These are phyloP conservation scores for Procambarus virginalis DNA, from an alignment of 1,140 invertebrate species.

Conservation along the genomic window DNA sequence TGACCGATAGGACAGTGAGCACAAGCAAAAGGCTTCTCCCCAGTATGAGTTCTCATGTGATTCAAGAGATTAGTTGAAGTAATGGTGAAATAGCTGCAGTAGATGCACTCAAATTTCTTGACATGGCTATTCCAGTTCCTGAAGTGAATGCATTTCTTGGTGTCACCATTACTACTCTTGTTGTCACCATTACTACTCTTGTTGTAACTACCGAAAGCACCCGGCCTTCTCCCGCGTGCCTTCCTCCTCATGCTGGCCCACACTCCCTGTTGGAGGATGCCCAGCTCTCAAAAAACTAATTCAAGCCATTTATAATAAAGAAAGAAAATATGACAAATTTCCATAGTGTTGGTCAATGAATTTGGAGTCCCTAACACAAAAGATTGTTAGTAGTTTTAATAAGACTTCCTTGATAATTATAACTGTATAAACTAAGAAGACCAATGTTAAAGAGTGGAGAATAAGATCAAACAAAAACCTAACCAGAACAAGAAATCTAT, in stretches of 20 bases:
- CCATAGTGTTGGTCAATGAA: not conserved
- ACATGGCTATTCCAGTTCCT: constrained; percentile 27
- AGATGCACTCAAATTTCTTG: constrained; percentile 55
- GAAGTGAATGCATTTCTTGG: constrained; percentile 12
- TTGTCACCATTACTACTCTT: not conserved
- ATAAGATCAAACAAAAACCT: no score
- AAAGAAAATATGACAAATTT: constrained; percentile 1
- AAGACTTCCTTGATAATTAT: not conserved
- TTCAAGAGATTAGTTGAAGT: constrained; percentile 49
- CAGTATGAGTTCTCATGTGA: constrained; percentile 41
- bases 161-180: not conserved
- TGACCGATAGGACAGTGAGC: constrained; percentile 42
- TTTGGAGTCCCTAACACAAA: not conserved
- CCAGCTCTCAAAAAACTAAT: constrained; percentile 49
- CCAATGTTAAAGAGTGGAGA: no score
- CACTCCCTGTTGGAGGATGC: constrained; percentile 51
- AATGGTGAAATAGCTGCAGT: constrained; percentile 49
- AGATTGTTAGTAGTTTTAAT: not conserved
- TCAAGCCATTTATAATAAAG: constrained; percentile 23
- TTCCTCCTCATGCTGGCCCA: constrained; percentile 25
- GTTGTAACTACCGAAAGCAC: constrained; percentile 10
- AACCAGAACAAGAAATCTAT: no score
- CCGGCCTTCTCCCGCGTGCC: constrained; percentile 3
- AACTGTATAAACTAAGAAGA: no score
- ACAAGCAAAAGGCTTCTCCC: constrained; percentile 45